Base-by-base conservation (phyloP, 2,797 vertebrate genomes). In the Anguilla pacifica region DNA sequence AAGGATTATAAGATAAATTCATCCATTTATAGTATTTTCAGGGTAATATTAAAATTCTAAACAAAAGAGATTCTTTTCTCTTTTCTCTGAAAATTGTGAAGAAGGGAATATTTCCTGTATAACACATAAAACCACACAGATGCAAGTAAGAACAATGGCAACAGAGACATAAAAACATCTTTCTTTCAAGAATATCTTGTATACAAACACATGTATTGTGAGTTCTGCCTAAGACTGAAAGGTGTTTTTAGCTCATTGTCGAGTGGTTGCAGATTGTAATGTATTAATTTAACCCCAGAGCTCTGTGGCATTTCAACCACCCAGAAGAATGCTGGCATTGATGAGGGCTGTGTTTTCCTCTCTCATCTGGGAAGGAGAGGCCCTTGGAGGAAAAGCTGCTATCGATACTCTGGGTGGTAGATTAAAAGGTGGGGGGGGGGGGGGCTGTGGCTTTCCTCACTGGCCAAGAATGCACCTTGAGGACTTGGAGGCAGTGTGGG, bases 271-370 rank as follows among this genome's bases (percentile, higher is more conserved):
- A 74, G 31, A 13, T 31, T 74, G 72, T 89, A 89, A 92, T 88
- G 89, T 91, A 90, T 91, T 90, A 91, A 89, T 91, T 92, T 93
- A 92, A 93, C 91, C 92, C 93, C 92, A 90, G 89, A 92, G 64
- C 89, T 89, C 90, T 88, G 9, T 88, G 89, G 90, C 86, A 90
- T 91, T 91, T 89, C 59, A 86, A 86, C 87, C 88, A 2, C 74
- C 67, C 86, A 85, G 74, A 86, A 77, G 53, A 87, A 64, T 28
- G 85, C 91, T 92, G 86, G 85, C 88, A 91, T 84, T 64, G 70
- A 90, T 88, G 89, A 88, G 57, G 55, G 83, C 79, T 87, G 28
- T 87, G 82, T 84, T 64, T 87, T 67, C 81, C 84, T 13, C 57
- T 46, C 90, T 90, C 92, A 87, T 86, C 93, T 88, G 92, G 90